A percentile compares a stretch with the other conserved stretches of the same genome.
Conservation (phyloP, 2,888 invertebrate genomes). For the Plagodis dolabraria region DNA sequence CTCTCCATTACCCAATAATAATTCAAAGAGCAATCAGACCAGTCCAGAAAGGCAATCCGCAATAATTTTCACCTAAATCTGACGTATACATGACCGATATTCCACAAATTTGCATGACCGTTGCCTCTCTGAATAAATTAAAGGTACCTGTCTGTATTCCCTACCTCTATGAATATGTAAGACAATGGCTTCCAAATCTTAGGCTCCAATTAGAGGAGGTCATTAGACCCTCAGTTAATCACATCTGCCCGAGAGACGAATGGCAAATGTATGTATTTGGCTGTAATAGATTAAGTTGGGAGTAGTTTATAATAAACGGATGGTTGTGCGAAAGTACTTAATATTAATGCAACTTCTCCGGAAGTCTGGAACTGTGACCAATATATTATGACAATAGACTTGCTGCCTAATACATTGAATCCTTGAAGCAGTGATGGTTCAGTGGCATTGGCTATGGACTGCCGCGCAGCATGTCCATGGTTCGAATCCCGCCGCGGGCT, state of each 20-base stretch:
- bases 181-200: conserved; percentile 82
- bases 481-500: no score
- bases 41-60: conserved; percentile 67
- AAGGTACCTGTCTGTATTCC: conserved; percentile 69
- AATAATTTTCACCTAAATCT: conserved; percentile 82
- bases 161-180: conserved; percentile 83
- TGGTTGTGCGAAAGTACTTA: neutral
- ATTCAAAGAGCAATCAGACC: conserved; percentile 49
- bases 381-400: no score
- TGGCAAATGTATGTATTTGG: conserved; percentile 50
- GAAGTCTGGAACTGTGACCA: no score
- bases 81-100: conserved; percentile 84
- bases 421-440: no score
- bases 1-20: conserved; percentile 43
- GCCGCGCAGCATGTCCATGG: no score
- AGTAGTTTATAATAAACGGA: conserved; percentile 1
- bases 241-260: conserved; percentile 62
- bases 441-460: no score
- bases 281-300: conserved; percentile 33
- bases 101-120: conserved; percentile 82
- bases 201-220: conserved; percentile 78
- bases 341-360: neutral
- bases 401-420: no score
- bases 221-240: conserved; percentile 77
- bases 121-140: conserved; percentile 80